phyloP scores from a whole-genome alignment of 1,140 invertebrate genomes.

The Belonocnema kinseyi region DNA sequence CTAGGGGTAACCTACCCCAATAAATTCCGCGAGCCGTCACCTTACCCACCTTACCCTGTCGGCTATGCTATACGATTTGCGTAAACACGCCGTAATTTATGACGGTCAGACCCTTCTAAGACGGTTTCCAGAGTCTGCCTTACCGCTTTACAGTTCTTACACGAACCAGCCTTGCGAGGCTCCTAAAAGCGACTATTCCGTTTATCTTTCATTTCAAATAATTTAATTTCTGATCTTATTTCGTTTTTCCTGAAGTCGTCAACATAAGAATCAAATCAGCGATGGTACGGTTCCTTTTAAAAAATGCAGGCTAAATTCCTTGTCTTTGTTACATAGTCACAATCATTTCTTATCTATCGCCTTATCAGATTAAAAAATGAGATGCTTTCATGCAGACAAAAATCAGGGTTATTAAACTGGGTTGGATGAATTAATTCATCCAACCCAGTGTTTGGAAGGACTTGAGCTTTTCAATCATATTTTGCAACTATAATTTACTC shows the following conservation, averaged over 20 bases:
- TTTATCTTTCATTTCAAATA: not conserved
- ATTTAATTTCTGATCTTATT: not conserved
- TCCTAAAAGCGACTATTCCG: not conserved
- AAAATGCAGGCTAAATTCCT: not conserved
- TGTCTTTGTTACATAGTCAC: no score
- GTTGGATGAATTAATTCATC: no score
- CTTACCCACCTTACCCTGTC: constrained; percentile 45
- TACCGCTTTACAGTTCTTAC: constrained; percentile 53
- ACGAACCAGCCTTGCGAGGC: constrained; percentile 38
- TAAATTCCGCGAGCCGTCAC: constrained; percentile 33
- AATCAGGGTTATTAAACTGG: no score
- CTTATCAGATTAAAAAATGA: no score
- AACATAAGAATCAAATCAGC: not conserved
- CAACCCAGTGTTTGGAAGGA: no score
- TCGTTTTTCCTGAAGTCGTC: not conserved
- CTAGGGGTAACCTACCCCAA: constrained; percentile 33
- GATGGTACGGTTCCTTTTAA: not conserved
- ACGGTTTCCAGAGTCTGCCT: constrained; percentile 18
- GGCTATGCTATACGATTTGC: constrained; percentile 54
- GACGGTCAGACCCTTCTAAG: constrained; percentile 21
- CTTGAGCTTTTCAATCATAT: no score
- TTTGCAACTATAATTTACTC: not conserved
- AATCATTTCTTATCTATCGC: no score
- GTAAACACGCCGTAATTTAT: constrained; percentile 64
- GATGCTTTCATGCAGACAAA: no score